A percentile compares a stretch with the other conserved stretches of the same genome.
These are phyloP conservation scores for Malurus cyaneus DNA, from an alignment of 2,113 vertebrate species.

Conservation along the genomic window DNA sequence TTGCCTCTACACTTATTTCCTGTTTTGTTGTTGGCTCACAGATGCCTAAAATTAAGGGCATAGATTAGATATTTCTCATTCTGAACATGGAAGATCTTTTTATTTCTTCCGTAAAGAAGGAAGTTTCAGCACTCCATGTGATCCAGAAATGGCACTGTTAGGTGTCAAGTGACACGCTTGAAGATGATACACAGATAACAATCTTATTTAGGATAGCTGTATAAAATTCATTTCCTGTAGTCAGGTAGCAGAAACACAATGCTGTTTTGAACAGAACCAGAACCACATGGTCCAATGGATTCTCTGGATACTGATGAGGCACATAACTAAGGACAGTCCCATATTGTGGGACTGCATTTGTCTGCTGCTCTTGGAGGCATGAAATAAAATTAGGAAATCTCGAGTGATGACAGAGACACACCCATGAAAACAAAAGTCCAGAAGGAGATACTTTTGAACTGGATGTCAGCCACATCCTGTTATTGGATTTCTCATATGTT, in stretches of 20 bases:
- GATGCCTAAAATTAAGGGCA: neutral
- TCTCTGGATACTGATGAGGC: neutral
- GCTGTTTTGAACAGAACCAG: neutral
- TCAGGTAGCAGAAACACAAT: neutral
- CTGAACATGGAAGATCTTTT: neutral
- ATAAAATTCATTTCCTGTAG: neutral
- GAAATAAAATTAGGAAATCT: neutral
- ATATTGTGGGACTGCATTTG: rapidly evolving
- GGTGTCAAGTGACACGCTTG: neutral
- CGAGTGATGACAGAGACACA: neutral
- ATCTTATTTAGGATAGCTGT: neutral
- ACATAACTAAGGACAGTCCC: neutral
- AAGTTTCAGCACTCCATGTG: neutral
- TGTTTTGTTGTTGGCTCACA: neutral
- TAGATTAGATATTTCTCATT: neutral
- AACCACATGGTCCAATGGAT: neutral
- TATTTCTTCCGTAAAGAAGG: neutral
- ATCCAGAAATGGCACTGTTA: neutral
- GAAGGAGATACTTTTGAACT: neutral
- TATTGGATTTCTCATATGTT: neutral
- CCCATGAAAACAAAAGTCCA: neutral
- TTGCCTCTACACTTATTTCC: neutral
- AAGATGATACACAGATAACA: neutral
- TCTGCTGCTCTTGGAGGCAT: neutral
- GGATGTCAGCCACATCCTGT: neutral